These are phyloP conservation scores for Bimastos eiseni DNA, from an alignment of 2,888 invertebrate genomes.

Conservation along the genomic window DNA sequence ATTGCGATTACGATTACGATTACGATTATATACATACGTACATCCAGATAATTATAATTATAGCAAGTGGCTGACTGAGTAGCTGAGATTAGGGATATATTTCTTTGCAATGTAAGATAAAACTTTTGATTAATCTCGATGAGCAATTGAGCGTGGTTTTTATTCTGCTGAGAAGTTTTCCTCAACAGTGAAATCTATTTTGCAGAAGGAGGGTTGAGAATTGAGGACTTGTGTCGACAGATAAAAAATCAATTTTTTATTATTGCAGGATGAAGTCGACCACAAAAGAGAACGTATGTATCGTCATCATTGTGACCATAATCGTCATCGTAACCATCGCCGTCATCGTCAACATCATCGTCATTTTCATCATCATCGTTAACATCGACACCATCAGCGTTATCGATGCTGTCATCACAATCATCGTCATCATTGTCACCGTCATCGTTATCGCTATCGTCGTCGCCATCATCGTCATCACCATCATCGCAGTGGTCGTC, in stretches of 20 bases:
- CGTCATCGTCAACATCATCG: constrained; percentile 15
- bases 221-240: background rate
- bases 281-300: background rate
- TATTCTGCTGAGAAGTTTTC: too few relatives aligned
- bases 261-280: background rate
- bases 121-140: too few relatives aligned
- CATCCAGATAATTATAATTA: too few relatives aligned
- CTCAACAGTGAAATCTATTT: background rate
- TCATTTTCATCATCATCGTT: constrained; percentile 27
- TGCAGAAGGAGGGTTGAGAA: constrained; percentile 35
- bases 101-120: too few relatives aligned
- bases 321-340: constrained; percentile 21
- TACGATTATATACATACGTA: too few relatives aligned
- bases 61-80: too few relatives aligned
- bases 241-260: too few relatives aligned
- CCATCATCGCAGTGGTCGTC: background rate
- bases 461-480: background rate
- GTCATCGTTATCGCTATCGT: background rate
- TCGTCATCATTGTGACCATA: constrained; percentile 26
- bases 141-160: too few relatives aligned
- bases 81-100: too few relatives aligned
- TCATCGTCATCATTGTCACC: background rate
- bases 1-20: too few relatives aligned
- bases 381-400: constrained; percentile 8
- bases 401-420: background rate